Evolutionary conservation across 2,113 vertebrate species (phyloP), one percentile per base, ranked within the genome.

Genomic region (Ctenodactylus gundi): DNA sequence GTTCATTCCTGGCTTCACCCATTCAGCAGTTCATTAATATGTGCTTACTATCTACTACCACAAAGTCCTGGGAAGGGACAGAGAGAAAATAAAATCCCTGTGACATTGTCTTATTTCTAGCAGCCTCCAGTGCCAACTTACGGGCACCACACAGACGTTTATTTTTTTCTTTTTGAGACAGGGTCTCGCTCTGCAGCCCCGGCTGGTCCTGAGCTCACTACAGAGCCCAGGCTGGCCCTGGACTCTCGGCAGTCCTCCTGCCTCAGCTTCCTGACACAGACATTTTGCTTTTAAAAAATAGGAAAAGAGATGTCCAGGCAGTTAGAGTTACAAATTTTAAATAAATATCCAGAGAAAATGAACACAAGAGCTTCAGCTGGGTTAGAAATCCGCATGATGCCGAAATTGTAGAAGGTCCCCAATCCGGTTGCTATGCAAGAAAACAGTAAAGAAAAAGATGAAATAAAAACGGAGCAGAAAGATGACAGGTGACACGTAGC

Each of bases 81-180:
- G 25, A 92, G 57, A 73, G 92, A 51, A 89, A 94, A 44, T 65
- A 41, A 83, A 94, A 70, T 82, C 25, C 62, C 57, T 86, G 41
- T 78, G 46, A n/a, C 64, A 68, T 65, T 55, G 70, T 70, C 39
- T 70, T 31, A 76, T 88, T 91, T 95, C 53, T 57, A 57, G 6
- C 72, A 84, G 41, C 83, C 55, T 90, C 10, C 36, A 89, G 81
- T 84, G 49, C 3, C 65, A 96, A 80, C 86, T 95, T 55, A 88
- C 82, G 55, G 62, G 13, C 55, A 41, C 11, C 70, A n/a, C n/a
- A n/a, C n/a, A n/a, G n/a, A n/a, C n/a, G n/a, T n/a, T n/a, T n/a
- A n/a, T n/a, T n/a, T n/a, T n/a, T n/a, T n/a, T n/a, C n/a, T n/a
- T n/a, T n/a, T n/a, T n/a, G n/a, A n/a, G n/a, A n/a, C n/a, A n/a